Evolutionary conservation across 2,797 vertebrate genomes (phyloP), one percentile per base, ranked within the genome.

Genomic region (Serranus cabrilla): DNA sequence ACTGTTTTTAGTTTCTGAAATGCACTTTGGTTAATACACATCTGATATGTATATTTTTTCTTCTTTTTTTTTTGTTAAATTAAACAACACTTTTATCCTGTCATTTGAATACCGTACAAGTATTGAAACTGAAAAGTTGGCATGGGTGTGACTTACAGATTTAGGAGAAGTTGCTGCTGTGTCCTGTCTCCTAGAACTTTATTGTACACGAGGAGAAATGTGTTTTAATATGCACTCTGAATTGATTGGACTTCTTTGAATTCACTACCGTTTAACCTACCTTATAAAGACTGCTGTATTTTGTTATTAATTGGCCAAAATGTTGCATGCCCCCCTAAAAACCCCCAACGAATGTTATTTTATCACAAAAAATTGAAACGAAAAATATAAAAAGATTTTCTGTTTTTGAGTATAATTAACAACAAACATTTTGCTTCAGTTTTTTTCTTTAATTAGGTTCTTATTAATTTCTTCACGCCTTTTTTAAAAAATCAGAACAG

Each of bases 1-100:
- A 34, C 34, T 34, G 27, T 27, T 80, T 91, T 93, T 90, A 83
- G 87, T 92, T 95, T 94, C 91, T 93, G 85, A 94, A 95, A 95
- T 96, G 95, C 95, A 96, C 95, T 96, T 96, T 96, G 94, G 93
- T 94, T 92, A 91, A 91, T 76, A 92, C 87, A 89, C 86, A 91
- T 70, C 83, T 86, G 83, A 84, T 84, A 85, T 92, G 80, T 93
- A 84, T 90, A 84, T 91, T 88, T 90, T 77, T 88, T 46, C 84
- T 34, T 65, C 25, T 58, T 60, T 39, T 83, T 65, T 67, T 45
- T 86, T 86, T 90, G 78, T 93, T 94, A 93, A 94, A 89, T 94
- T 91, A 95, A 94, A 93, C 84, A 82, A 82, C 78, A 89, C 85
- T 78, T 92, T 72, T 86, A 86, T 83, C 78, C 83, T 90, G 87